These are phyloP conservation scores for Ptychochromis oligacanthus DNA, from an alignment of 2,113 vertebrate species.

Conservation along the genomic window DNA sequence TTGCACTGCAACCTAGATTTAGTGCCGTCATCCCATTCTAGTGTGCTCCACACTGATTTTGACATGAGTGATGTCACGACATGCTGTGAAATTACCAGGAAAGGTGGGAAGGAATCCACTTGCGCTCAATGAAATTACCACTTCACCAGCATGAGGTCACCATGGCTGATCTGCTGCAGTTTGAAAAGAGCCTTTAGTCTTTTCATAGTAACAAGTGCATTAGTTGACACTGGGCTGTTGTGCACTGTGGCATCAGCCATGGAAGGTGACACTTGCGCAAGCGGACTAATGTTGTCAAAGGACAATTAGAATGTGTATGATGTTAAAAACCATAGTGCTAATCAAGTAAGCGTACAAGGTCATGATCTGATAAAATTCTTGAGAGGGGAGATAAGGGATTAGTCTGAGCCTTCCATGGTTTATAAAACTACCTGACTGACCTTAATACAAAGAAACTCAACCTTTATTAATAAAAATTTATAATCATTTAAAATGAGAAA, in stretches of 20 bases:
- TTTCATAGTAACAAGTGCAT: conserved; percentile 12
- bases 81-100: conserved; percentile 8
- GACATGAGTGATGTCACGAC: conserved; percentile 16
- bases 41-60: conserved; percentile 24
- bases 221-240: neutral
- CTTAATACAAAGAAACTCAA: conserved; percentile 20
- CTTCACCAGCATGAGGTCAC: conserved; percentile 27
- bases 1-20: neutral
- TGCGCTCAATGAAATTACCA: conserved; percentile 36
- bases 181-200: conserved; percentile 18
- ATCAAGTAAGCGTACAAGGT: conserved; percentile 22
- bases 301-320: conserved; percentile 23
- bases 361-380: conserved; percentile 26
- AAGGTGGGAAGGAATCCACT: conserved; percentile 27
- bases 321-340: conserved; percentile 23
- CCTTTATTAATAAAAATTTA: conserved; percentile 7
- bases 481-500: conserved; percentile 11
- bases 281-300: conserved; percentile 9
- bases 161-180: conserved; percentile 5
- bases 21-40: conserved; percentile 7
- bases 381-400: neutral
- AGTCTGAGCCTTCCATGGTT: neutral
- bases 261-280: conserved; percentile 19
- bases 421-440: conserved; percentile 29
- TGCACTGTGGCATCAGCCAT: neutral